Evolutionary conservation across 2,888 invertebrate species (phyloP), one percentile per base, ranked within the genome.

Genomic region (Parnassius orleans): DNA sequence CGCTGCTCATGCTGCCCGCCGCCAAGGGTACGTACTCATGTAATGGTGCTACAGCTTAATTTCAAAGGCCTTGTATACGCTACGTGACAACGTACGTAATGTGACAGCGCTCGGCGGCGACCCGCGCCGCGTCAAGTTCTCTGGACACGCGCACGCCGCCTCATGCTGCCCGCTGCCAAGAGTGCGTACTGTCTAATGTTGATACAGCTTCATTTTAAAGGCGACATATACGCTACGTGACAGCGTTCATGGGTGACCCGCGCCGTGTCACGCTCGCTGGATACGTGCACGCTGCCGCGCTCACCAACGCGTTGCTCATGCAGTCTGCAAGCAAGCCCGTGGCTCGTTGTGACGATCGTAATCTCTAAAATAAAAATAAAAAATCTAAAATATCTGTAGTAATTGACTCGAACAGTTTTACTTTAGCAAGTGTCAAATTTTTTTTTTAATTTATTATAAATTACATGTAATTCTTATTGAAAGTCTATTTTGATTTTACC

Each of bases 81-180:
- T 33, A 33, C 7, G 7, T 33, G 33, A 33, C 33, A 33, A 33
- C 33, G 7, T 33, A 33, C 94, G 93, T 73, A 97, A 98, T 86
- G 94, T 98, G 53, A 96, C 93, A 0, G 95, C 95, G 2, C 98
- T 98, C 83, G 97, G 97, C n/a, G 98, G 98, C 0, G 97, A 98
- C 87, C 95, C 96, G 0, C 88, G 93, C 53, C 92, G 96, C 58
- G 94, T 98, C 66, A 97, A 97, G 33, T 87, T 98, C 52, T 93
- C 96, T 69, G 98, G 97, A 2, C 97, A 98, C 87, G 96, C 95
- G 59, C 95, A 96, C 3, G 98, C 97, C 1, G 98, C 97, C 0
- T 98, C 76, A 94, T 97, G 75, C 94, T 97, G 59, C 96, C 97
- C 0, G 94, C 95, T 42, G 94, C 95, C 55, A 95, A 94, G 92